phyloP scores from a whole-genome alignment of 2,888 invertebrate genomes.

The Hirtodrosophila cameraria region DNA sequence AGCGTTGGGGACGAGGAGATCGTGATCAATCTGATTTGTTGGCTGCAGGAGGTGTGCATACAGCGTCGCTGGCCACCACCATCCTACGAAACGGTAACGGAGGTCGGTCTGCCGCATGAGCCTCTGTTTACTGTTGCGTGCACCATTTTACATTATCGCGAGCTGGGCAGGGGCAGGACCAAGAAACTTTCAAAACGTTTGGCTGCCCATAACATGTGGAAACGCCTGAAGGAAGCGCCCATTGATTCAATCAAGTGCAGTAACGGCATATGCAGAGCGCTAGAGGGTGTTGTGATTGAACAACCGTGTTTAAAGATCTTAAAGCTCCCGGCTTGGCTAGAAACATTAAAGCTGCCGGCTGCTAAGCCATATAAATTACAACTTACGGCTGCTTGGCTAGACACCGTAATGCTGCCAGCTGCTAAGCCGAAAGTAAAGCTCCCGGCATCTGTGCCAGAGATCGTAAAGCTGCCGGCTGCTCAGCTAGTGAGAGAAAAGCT shows the following conservation, averaged over 20 bases:
- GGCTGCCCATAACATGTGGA: conserved; percentile 98
- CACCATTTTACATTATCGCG: conserved; percentile 92
- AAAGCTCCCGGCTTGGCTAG: too few relatives aligned
- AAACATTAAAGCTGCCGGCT: too few relatives aligned
- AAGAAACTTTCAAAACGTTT: conserved; percentile 98
- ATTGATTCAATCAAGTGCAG: conserved; percentile 87
- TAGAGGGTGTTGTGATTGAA: conserved; percentile 87
- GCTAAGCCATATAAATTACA: too few relatives aligned
- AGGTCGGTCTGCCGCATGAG: conserved; percentile 93
- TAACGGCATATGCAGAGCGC: conserved; percentile 88
- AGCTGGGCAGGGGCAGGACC: conserved; percentile 95
- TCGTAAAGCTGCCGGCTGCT: too few relatives aligned
- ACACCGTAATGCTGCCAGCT: too few relatives aligned
- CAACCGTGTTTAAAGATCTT: conserved; percentile 8
- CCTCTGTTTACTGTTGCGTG: conserved; percentile 97
- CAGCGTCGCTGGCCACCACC: conserved; percentile 98
- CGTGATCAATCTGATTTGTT: conserved; percentile 97
- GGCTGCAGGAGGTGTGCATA: conserved; percentile 98
- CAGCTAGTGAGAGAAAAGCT: too few relatives aligned
- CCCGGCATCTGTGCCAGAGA: too few relatives aligned
- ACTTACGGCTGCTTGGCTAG: too few relatives aligned
- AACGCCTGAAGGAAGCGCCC: conserved; percentile 91
- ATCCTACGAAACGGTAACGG: conserved; percentile 91
- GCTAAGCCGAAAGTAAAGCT: too few relatives aligned
- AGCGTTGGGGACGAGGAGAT: conserved; percentile 91